These are phyloP conservation scores for Coranthus polyacanthus DNA, from an alignment of 2,797 vertebrate genomes.

Conservation along the genomic window DNA sequence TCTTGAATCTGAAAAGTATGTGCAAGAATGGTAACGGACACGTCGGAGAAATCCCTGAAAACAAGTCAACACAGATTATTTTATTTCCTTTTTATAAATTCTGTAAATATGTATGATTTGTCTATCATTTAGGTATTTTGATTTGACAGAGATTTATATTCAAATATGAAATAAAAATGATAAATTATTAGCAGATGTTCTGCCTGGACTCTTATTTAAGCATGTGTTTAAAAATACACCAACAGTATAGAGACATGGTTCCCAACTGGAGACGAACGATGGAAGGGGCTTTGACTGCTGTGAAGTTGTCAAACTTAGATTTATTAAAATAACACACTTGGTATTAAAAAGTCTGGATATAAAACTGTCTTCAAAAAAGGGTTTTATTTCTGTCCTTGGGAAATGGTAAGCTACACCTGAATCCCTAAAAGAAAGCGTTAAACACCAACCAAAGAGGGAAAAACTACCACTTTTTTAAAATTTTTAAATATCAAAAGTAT, in stretches of 20 bases:
- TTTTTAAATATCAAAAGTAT: not conserved
- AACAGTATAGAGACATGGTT: too few species aligned
- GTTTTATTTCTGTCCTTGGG: too few species aligned
- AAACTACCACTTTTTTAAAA: too few species aligned
- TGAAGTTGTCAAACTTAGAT: too few species aligned
- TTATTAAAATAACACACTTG: too few species aligned
- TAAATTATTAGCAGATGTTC: conserved; percentile 77
- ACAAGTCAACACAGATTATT: conserved; percentile 68
- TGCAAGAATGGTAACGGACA: conserved; percentile 34
- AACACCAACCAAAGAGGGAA: too few species aligned
- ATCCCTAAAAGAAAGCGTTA: too few species aligned
- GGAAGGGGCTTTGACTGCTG: too few species aligned
- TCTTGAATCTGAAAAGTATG: conserved; percentile 46
- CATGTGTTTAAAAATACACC: not conserved
- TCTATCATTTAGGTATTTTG: conserved; percentile 85
- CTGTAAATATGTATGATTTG: conserved; percentile 85
- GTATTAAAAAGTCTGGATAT: too few species aligned
- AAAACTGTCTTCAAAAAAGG: too few species aligned
- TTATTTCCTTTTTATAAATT: conserved; percentile 83
- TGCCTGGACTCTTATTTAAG: conserved; percentile 15
- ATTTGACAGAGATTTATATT: conserved; percentile 89
- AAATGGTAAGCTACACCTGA: too few species aligned
- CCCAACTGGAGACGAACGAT: too few species aligned
- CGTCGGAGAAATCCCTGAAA: conserved; percentile 61
- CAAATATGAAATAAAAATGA: conserved; percentile 84